Conservation (phyloP, 2,888 invertebrate genomes). For the Cephus pulcher region DNA sequence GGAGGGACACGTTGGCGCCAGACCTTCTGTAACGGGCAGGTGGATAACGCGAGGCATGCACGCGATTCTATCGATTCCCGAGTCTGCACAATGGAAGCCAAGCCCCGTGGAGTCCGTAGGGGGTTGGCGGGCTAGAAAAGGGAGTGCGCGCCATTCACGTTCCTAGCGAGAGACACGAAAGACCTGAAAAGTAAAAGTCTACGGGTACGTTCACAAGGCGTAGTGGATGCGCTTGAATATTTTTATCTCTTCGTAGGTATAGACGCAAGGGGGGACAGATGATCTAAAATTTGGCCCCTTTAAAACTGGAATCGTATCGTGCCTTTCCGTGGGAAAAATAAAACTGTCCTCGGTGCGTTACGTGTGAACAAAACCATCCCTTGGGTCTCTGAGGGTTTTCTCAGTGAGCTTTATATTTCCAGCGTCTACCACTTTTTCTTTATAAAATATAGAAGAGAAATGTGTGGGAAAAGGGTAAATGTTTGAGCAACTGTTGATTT, state of each 20-base stretch:
- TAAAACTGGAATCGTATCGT: neutral
- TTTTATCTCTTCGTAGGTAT: neutral
- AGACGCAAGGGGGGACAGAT: neutral
- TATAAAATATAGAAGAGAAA: neutral
- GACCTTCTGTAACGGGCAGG: constrained; percentile 58
- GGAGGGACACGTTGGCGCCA: constrained; percentile 25
- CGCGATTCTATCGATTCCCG: constrained; percentile 60
- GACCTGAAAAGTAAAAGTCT: constrained; percentile 45
- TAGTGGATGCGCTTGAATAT: neutral
- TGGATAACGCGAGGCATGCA: constrained; percentile 56
- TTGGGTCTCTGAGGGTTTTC: neutral
- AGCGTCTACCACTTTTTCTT: neutral
- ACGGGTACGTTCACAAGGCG: constrained; percentile 27
- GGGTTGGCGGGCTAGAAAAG: constrained; percentile 26
- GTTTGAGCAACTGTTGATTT: neutral
- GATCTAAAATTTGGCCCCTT: neutral
- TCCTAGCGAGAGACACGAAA: constrained; percentile 37
- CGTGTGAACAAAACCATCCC: neutral
- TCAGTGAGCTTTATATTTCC: neutral
- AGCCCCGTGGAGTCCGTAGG: constrained; percentile 15
- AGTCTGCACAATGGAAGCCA: constrained; percentile 44
- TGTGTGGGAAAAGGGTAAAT: neutral
- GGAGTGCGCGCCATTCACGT: constrained; percentile 38
- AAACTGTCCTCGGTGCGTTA: neutral
- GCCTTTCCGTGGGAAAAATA: neutral